Base-by-base conservation (phyloP, 2,888 invertebrate genomes). In the Nineta flava region DNA sequence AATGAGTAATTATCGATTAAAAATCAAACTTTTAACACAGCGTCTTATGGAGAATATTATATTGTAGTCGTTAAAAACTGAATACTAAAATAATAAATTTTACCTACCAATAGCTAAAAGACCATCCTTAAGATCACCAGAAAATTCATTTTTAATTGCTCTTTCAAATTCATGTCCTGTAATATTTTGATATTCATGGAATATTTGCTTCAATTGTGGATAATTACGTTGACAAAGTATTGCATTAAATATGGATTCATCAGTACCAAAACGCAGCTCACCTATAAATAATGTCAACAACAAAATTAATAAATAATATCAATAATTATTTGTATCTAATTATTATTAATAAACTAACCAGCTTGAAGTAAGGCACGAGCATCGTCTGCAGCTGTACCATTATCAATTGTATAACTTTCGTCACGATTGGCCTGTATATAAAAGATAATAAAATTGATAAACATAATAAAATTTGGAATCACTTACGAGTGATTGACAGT, bases 211-310 rank as follows among this genome's bases (percentile, higher is more conserved):
- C 41, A 80, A 61, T 59, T 87, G 86, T 12, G 76, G 73, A 57
- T 74, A 78, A 61, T 80, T 85, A 56, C 90, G 79, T 50, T 86
- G 81, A 57, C 87, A 87, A 45, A 94, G 72, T 49, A 92, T 77
- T 55, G 81, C 77, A 66, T 91, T 88, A 70, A 94, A 91, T 47
- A 77, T 76, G 1, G 86, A 86, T 66, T 91, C 91, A 63, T 91
- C 90, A 0, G 92, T 92, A 49, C 92, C 90, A 48, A 85, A 62
- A 46, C 68, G 66, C 5, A 74, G 62, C 60, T 76, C 76, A 32
- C 78, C 75, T 74, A 54, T 13, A 47, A 43, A 46, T 51, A 21
- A 50, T 47, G 52, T 47, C 7, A 47, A 26, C 47, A 42, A 13
- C 46, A 46, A 40, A 9, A 6, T 13, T 9, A 38, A 12, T 13